Evolutionary conservation across 2,113 vertebrate genomes (phyloP), one percentile per base, ranked within the genome.

Genomic region (Callorhinus ursinus): DNA sequence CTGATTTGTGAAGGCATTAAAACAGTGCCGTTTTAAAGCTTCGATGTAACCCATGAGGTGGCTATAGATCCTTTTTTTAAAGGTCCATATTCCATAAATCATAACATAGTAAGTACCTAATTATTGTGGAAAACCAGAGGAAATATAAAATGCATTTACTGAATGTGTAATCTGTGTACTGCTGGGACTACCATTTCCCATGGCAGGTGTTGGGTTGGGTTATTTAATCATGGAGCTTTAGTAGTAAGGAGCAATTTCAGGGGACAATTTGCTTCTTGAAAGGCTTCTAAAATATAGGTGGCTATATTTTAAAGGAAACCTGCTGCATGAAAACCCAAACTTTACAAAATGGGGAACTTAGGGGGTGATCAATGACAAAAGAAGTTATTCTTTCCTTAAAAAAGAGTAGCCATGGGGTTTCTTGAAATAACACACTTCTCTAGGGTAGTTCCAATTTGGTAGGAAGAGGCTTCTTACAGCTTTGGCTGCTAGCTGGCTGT

Each of bases 71-170:
- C 9, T 51, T 91, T 94, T 88, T 55, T 67, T 16, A 97, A 96
- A 95, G 89, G 95, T 97, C 94, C 94, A 0, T 92, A 83, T 96
- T 96, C 55, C 6, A 55, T 26, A 96, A 97, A 96, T 97, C 65
- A 55, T 46, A 96, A 89, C 61, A 81, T 53, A 90, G 49, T 39
- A 90, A 90, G 67, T 83, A 93, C 49, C 67, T 85, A 95, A 95
- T 93, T 95, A 82, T 96, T 96, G 93, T 89, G 59, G 53, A 93
- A 97, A 97, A 80, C 31, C 10, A 79, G 67, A 28, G 77, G 46
- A 80, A 86, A 28, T 94, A 88, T 93, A 87, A 96, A 96, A 88
- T 51, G 42, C 46, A 79, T 86, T 95, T 92, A 86, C 53, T 79
- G 13, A 92, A 67, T 57, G 28, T 86, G 13, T 96, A 96, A 96